Conservation (phyloP, 2,888 invertebrate species). For the Melanchra persicariae region DNA sequence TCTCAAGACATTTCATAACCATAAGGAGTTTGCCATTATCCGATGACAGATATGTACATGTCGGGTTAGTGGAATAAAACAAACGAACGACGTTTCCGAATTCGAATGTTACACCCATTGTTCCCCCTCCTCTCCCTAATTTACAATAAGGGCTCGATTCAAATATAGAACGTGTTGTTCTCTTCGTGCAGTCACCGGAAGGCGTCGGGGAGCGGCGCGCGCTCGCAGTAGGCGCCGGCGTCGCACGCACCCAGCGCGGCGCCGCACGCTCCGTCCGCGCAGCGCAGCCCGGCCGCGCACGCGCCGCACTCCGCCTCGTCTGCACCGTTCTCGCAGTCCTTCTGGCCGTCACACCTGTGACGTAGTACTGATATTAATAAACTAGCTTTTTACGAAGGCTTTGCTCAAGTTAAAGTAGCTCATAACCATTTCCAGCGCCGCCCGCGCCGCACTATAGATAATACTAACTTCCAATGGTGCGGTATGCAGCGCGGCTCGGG, state of each 20-base stretch:
- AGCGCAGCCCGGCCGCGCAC: slow-evolving; percentile 93
- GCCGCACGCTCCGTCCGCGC: slow-evolving; percentile 91
- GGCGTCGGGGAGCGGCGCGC: slow-evolving; percentile 82
- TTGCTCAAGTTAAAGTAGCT: too few species aligned
- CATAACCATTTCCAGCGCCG: slow-evolving; percentile 70
- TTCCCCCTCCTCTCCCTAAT: too few species aligned
- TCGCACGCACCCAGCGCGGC: slow-evolving; percentile 92
- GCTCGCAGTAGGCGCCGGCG: slow-evolving; percentile 88
- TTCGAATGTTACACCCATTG: too few species aligned
- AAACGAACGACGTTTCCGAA: too few species aligned
- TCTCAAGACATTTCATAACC: too few species aligned
- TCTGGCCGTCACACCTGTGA: slow-evolving; percentile 93
- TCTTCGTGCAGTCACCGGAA: slow-evolving; percentile 73
- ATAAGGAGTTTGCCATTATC: too few species aligned
- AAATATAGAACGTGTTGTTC: not conserved
- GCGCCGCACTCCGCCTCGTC: slow-evolving; percentile 92
- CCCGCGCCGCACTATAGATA: slow-evolving; percentile 77
- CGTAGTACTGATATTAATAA: too few species aligned
- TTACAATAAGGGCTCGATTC: too few species aligned
- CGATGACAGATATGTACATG: too few species aligned
- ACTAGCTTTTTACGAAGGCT: too few species aligned
- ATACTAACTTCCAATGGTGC: slow-evolving; percentile 80
- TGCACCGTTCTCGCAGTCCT: slow-evolving; percentile 95
- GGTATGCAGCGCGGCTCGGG: slow-evolving; percentile 81
- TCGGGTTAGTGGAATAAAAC: too few species aligned